Evolutionary conservation across 2,797 vertebrate genomes (phyloP).

Genomic region (Phaenicophaeus curvirostris): DNA sequence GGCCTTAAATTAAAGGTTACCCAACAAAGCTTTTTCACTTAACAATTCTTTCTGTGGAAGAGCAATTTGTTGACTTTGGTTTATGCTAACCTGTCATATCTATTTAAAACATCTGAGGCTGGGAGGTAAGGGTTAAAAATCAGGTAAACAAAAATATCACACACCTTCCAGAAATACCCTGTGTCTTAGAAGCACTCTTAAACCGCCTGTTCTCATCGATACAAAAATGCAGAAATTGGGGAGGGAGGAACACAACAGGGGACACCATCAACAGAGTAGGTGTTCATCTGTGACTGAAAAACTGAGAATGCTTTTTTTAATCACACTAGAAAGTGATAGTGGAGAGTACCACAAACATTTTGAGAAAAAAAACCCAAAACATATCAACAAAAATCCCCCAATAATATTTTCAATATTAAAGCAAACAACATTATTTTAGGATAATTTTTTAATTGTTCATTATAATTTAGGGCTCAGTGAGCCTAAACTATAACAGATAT

Average conservation of each 20-base stretch:
- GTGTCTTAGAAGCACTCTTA: not conserved
- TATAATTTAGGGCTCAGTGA: not conserved
- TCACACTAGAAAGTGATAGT: not conserved
- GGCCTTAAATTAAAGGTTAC: not conserved
- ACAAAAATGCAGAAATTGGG: not conserved
- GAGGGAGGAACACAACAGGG: too few species aligned
- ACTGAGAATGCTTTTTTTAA: not conserved
- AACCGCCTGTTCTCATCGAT: not conserved
- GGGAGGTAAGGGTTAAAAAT: not conserved
- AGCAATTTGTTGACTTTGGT: not conserved
- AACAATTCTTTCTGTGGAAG: not conserved
- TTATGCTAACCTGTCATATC: not conserved
- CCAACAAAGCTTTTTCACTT: not conserved
- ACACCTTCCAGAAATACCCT: not conserved
- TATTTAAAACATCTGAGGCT: not conserved
- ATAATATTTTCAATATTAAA: not conserved
- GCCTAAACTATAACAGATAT: not conserved
- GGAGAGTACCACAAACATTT: not conserved
- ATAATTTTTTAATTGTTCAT: not conserved
- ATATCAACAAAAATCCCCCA: not conserved
- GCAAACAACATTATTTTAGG: not conserved
- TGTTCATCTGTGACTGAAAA: not conserved
- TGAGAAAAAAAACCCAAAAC: fast-evolving
- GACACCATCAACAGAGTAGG: not conserved
- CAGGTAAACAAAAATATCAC: not conserved